A percentile compares a stretch with the other conserved stretches of the same genome.
Evolutionary conservation across 2,797 vertebrate species (phyloP).

Genomic region (Clamator glandarius): DNA sequence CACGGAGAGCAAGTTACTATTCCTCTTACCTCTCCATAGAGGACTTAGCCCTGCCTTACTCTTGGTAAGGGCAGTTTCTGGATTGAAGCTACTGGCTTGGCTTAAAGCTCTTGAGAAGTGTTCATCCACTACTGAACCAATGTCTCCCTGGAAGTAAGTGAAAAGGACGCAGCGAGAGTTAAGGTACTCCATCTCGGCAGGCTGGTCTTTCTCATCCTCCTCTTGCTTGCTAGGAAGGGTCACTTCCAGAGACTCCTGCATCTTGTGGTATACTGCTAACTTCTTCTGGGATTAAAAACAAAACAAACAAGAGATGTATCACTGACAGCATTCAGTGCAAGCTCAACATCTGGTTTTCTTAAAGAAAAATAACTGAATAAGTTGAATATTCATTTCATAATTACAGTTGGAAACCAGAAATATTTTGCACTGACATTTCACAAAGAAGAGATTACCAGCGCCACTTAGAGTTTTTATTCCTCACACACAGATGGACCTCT

Average conservation of each 20-base stretch:
- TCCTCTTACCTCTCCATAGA: conserved; percentile 90
- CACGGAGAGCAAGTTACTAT: background rate
- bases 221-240: conserved; percentile 83
- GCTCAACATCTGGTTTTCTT: conserved; percentile 46
- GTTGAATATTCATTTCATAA: background rate
- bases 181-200: conserved; percentile 95
- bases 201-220: conserved; percentile 88
- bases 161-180: conserved; percentile 97
- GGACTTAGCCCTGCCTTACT: conserved; percentile 79
- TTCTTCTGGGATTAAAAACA: conserved; percentile 80
- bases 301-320: conserved; percentile 70
- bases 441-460: background rate
- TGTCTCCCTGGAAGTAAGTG: conserved; percentile 97
- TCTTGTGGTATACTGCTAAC: conserved; percentile 90
- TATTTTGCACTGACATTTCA: background rate
- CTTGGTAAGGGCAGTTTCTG: conserved; percentile 80
- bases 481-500: background rate
- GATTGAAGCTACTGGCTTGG: conserved; percentile 85
- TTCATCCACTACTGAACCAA: conserved; percentile 95
- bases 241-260: conserved; percentile 92
- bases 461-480: background rate
- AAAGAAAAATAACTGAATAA: conserved; percentile 18
- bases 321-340: conserved; percentile 31
- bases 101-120: conserved; percentile 97
- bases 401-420: conserved; percentile 23